Percentiles rank a stretch among this genome's conserved stretches.
phyloP scores from a whole-genome alignment of 2,113 vertebrate species.

The Elaphurus davidianus region DNA sequence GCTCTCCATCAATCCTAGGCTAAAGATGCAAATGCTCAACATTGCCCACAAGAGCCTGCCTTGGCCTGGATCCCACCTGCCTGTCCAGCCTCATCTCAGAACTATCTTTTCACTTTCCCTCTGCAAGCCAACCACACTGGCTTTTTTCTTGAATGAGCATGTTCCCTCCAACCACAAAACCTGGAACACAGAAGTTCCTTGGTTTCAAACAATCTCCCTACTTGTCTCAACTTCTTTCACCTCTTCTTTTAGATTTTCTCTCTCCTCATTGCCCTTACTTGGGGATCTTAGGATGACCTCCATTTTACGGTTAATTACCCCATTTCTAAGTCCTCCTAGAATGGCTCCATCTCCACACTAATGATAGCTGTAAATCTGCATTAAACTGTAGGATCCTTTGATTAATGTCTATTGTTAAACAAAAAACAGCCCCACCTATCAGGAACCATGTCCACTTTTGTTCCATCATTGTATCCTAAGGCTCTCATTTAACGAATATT shows the following conservation, averaged over 20 bases:
- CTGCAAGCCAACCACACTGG: neutral
- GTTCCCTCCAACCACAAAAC: neutral
- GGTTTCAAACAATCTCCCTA: neutral
- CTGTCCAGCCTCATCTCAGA: neutral
- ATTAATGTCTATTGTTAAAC: neutral
- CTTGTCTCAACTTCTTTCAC: neutral
- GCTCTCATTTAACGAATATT: neutral
- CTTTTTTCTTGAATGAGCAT: neutral
- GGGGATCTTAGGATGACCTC: neutral
- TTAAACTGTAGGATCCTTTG: neutral
- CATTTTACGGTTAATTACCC: neutral
- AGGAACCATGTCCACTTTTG: neutral
- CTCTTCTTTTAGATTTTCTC: neutral
- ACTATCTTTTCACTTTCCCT: neutral
- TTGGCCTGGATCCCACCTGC: neutral
- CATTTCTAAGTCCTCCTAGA: neutral
- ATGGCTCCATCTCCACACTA: neutral
- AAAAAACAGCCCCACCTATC: neutral
- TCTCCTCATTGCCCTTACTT: neutral
- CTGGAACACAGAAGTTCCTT: neutral
- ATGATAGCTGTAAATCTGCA: neutral
- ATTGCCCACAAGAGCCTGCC: neutral
- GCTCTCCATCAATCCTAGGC: neutral
- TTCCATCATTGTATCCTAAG: neutral
- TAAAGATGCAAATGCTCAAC: neutral